These are phyloP conservation scores for Sesia apiformis DNA, from an alignment of 2,888 invertebrate species.

Conservation along the genomic window DNA sequence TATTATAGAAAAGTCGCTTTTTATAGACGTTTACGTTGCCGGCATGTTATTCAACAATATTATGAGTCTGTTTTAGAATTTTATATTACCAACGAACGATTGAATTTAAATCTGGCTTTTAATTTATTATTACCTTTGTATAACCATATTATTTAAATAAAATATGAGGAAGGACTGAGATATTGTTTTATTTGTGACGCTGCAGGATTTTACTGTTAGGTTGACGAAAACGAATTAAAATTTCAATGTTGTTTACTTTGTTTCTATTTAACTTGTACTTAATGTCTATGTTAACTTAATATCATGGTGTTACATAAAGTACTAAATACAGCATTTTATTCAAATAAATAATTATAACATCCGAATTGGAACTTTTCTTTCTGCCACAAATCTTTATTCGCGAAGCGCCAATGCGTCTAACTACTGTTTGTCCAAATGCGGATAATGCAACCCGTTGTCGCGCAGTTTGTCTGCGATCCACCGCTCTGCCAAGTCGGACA, in stretches of 20 bases:
- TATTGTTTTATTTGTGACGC: slow-evolving; percentile 51
- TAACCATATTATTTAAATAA: slow-evolving; percentile 73
- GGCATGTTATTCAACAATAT: slow-evolving; percentile 42
- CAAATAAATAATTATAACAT: slow-evolving; percentile 69
- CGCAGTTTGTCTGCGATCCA: slow-evolving; percentile 81
- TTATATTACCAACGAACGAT: slow-evolving; percentile 74
- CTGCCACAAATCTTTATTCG: background rate
- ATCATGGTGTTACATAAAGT: slow-evolving; percentile 72
- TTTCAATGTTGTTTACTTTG: slow-evolving; percentile 43
- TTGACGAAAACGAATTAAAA: slow-evolving; percentile 1
- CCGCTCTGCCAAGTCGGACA: slow-evolving; percentile 77
- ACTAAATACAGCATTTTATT: slow-evolving; percentile 68
- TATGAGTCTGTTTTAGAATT: slow-evolving; percentile 72
- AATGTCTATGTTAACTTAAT: slow-evolving; percentile 21
- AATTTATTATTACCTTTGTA: slow-evolving; percentile 73
- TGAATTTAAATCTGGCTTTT: slow-evolving; percentile 69
- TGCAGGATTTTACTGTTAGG: background rate
- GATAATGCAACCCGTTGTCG: slow-evolving; percentile 76
- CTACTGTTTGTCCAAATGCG: slow-evolving; percentile 21
- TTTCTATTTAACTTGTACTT: slow-evolving; percentile 53
- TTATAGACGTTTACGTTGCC: slow-evolving; percentile 57
- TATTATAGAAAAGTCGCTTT: slow-evolving; percentile 67
- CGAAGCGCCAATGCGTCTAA: background rate
- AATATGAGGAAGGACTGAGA: slow-evolving; percentile 65
- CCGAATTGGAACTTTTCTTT: slow-evolving; percentile 38